Base-by-base conservation (phyloP, 2,888 invertebrate genomes). In the Parnassius smintheus region DNA sequence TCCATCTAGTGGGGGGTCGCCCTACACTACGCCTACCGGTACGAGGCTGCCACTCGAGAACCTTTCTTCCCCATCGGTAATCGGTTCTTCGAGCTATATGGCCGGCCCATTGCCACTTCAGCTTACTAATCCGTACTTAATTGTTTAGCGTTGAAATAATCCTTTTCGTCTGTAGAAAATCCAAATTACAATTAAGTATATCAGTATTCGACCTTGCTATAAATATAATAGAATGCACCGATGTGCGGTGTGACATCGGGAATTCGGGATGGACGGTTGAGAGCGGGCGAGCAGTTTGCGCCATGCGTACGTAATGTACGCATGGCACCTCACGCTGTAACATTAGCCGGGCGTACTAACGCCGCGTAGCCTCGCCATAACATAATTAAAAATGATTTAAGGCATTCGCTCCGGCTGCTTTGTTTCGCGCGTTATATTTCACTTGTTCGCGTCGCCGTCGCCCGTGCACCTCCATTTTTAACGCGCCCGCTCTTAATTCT, bases 371-470 rank as follows among this genome's bases (percentile, higher is more conserved):
- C 81, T 81, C 89, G 89, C 91, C 91, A 91, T 91, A 91, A 91
- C 91, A 91, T 91, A 91, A 91, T 91, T 91, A 91, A 91, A 91
- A 91, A 91, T 91, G 91, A 91, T 91, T 91, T 91, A 91, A 89
- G 83, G 89, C 90, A 89, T 91, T 90, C 90, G 91, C 90, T 87
- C 86, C 91, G 91, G 88, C 91, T 91, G 91, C 91, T 91, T 91
- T 91, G 90, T 91, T 91, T 91, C 91, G 89, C 91, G 91, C 91
- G 85, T 91, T 89, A 89, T 91, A 87, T 91, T 91, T 91, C 91
- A 90, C 90, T 88, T 91, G 91, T 91, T 89, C 87, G 83, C 89
- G 86, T 86, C 82, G 84, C 85, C 79, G 78, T 85, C 82, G 78
- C 78, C 76, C 78, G 78, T 80, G 80, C 81, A 81, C 84, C 81